Percentiles rank a stretch among this genome's conserved stretches.
Evolutionary conservation across 1,140 invertebrate genomes (phyloP).

Genomic region (Zophobas morio): DNA sequence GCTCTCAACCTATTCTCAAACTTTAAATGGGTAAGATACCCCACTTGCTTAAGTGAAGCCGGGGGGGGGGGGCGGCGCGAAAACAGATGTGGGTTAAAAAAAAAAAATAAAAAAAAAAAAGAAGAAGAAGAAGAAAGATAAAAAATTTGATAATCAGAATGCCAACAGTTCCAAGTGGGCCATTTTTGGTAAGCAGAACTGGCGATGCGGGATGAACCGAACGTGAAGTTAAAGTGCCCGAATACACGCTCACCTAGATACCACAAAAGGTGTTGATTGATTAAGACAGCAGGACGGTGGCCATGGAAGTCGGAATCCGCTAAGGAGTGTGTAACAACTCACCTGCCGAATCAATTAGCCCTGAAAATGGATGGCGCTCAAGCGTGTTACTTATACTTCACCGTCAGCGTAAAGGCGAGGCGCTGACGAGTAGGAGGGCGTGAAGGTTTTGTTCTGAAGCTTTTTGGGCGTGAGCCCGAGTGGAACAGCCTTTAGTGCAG

Average conservation of each 20-base stretch:
- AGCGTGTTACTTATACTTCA: constrained; percentile 70
- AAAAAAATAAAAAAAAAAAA: too few species aligned
- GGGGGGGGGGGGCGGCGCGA: too few species aligned
- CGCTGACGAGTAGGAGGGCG: constrained; percentile 80
- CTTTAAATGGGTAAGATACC: constrained; percentile 88
- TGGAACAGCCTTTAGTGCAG: constrained; percentile 86
- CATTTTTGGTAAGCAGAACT: constrained; percentile 95
- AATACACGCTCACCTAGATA: constrained; percentile 79
- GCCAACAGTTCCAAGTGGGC: constrained; percentile 85
- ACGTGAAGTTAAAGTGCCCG: constrained; percentile 80
- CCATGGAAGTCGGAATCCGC: constrained; percentile 89
- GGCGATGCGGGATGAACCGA: constrained; percentile 90
- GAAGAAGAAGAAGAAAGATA: too few species aligned
- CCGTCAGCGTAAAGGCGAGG: constrained; percentile 70
- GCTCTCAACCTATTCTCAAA: constrained; percentile 91
- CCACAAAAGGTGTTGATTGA: constrained; percentile 89
- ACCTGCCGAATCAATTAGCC: constrained; percentile 91
- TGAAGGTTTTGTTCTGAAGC: neutral
- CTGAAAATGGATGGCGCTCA: constrained; percentile 89
- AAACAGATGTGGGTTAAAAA: too few species aligned
- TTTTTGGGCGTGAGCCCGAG: constrained; percentile 78
- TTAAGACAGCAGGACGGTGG: constrained; percentile 91
- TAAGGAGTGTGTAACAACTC: constrained; percentile 93
- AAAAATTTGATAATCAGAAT: too few species aligned
- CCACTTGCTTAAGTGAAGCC: constrained; percentile 79